These are phyloP conservation scores for Tichodroma muraria DNA, from an alignment of 2,113 vertebrate genomes.

Conservation along the genomic window DNA sequence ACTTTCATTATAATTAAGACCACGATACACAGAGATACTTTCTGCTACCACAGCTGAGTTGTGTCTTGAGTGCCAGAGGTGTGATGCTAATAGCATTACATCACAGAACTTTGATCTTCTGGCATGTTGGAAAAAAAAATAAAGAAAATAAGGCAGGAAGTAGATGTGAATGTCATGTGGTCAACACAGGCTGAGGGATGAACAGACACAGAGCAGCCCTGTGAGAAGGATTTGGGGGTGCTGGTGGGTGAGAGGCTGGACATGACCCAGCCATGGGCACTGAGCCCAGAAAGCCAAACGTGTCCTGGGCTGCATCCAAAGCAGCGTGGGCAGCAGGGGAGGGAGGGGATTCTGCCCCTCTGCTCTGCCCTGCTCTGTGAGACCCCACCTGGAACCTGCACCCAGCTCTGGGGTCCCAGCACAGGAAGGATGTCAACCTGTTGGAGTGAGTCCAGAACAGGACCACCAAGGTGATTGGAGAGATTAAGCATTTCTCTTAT, in stretches of 20 bases:
- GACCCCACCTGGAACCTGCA: background rate
- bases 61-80: conserved; percentile 43
- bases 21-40: conserved; percentile 68
- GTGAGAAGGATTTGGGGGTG: accelerated
- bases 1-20: conserved; percentile 11
- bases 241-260: background rate
- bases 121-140: conserved; percentile 65
- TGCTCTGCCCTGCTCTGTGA: background rate
- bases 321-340: background rate
- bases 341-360: background rate
- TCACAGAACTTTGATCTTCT: conserved; percentile 49
- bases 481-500: background rate
- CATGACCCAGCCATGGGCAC: background rate
- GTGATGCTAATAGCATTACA: conserved; percentile 22
- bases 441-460: accelerated
- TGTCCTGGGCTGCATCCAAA: background rate
- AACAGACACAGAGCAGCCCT: accelerated
- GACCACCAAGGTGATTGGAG: too few relatives aligned
- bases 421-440: accelerated
- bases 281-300: background rate
- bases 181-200: accelerated
- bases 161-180: background rate
- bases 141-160: background rate
- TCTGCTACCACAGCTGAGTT: conserved; percentile 58
- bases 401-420: background rate